Evolutionary conservation across 2,797 vertebrate species (phyloP), one percentile per base, ranked within the genome.

Genomic region (Pyrrhura leucotis): DNA sequence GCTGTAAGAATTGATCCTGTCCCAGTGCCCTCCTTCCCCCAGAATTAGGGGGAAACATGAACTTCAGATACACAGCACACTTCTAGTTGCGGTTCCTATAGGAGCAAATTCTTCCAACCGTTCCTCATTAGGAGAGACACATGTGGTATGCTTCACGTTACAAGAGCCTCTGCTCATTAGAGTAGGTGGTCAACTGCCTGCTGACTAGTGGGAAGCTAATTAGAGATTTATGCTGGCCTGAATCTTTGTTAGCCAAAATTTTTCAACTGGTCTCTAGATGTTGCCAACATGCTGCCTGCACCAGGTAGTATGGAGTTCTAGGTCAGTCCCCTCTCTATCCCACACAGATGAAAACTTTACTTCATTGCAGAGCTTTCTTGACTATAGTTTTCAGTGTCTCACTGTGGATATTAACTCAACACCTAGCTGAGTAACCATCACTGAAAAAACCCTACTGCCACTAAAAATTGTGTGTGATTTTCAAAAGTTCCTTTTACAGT

Each of bases 121-220:
- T 14, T 42, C 53, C 58, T 66, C 58, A 14, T 62, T 50, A 61
- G 35, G 50, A 45, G 19, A 74, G 44, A 21, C 26, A 10, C 10
- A 19, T 3, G 26, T 29, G 62, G 44, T 7, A 33, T 2, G 0
- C 31, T n/a, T 58, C 44, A n/a, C 0, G 0, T 37, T 76, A 53
- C 58, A 44, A 48, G n/a, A 67, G 31, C 3, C 21, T 73, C 48
- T 21, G 2, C 54, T 81, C 23, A 8, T 73, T 69, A 63, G 17
- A 78, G 44, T 25, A 53, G 40, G 29, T 62, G 76, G 58, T 65
- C 73, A 66, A 1, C 56, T 78, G 29, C 39, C 76, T 79, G 29
- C 68, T 67, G 47, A 31, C 47, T 21, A 50, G 48, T 28, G 39
- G 21, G 18, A 80, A 50, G 18, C 16, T 56, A 6, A 77, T 87